Base-by-base conservation (phyloP, 2,888 invertebrate species). In the Sphinx pinastri region DNA sequence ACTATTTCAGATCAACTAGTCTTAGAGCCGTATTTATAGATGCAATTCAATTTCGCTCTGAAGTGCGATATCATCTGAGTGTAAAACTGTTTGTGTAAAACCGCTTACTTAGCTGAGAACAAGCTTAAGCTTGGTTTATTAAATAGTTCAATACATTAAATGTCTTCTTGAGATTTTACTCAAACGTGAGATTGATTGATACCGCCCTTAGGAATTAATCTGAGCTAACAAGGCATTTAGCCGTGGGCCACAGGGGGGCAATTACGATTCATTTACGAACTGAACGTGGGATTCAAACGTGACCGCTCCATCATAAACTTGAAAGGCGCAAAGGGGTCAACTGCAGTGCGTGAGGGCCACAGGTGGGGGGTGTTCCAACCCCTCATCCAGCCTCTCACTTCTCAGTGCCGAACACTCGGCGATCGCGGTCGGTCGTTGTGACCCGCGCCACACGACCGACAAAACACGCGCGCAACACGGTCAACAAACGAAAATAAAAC, bases 311-410 rank as follows among this genome's bases (percentile, higher is more conserved):
- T 83, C 82, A 84, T 82, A 84, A 79, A 81, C 82, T 83, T 84
- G 82, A 85, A 86, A 87, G 82, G 85, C 85, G 85, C 86, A 85
- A 83, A 85, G 84, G 84, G 89, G 88, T 85, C 79, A 85, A 90
- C 93, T 92, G 93, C 93, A 93, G 90, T 92, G 91, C 92, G 91
- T 89, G 87, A 86, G 84, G 86, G 85, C 91, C 82, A 92, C 93
- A 92, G 92, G 92, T 92, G 91, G 93, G 88, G 92, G 88, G 84
- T 76, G 78, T 74, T 69, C 70, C 73, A 69, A 68, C 70, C 72
- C 71, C 70, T 69, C 74, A 74, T 77, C 75, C 77, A 78, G 52
- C 75, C 38, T 38, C 38, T 25, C 79, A 77, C 78, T 75, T 77
- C 77, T 77, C 76, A 88, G 88, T 88, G 77, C 76, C 84, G 79